A percentile compares a stretch with the other conserved stretches of the same genome.
phyloP scores from a whole-genome alignment of 1,140 invertebrate genomes.

The Pollicipes pollicipes region DNA sequence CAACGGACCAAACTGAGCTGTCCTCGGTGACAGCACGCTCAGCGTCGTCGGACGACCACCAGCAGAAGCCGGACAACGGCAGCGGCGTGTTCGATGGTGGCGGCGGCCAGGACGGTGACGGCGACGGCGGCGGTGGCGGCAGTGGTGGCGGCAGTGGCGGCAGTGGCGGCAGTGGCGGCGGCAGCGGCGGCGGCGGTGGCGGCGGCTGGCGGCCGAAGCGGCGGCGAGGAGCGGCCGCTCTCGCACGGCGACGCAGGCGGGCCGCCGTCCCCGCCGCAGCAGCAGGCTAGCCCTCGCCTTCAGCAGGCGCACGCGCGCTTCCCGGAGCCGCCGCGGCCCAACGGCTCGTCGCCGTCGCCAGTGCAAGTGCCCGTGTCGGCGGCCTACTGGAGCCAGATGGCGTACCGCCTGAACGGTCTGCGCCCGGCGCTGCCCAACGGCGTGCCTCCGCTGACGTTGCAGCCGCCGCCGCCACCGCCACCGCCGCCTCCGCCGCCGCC shows the following conservation, averaged over 20 bases:
- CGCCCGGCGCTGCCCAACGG: constrained; percentile 3
- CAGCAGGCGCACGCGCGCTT: constrained; percentile 14
- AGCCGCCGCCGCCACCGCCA: constrained; percentile 9
- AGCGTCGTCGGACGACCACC: neutral
- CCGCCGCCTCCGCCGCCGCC: constrained; percentile 13
- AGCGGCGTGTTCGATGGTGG: constrained; percentile 29
- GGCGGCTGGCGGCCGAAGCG: neutral
- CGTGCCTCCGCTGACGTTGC: neutral
- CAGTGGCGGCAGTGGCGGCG: constrained; percentile 19
- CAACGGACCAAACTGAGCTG: neutral
- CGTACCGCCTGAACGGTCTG: constrained; percentile 6
- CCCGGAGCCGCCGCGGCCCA: constrained; percentile 16
- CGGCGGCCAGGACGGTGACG: constrained; percentile 11
- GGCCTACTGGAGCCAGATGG: constrained; percentile 3
- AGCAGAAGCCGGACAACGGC: constrained; percentile 16
- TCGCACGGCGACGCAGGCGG: constrained; percentile 13
- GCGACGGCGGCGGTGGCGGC: neutral
- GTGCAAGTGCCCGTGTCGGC: neutral
- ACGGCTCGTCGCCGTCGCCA: neutral
- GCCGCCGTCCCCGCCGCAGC: constrained; percentile 10
- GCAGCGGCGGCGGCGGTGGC: neutral
- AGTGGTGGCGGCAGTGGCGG: neutral
- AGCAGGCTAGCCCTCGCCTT: constrained; percentile 3
- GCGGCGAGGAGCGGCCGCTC: neutral
- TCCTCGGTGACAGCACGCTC: no score